phyloP scores from a whole-genome alignment of 1,140 invertebrate genomes.

The Teleopsis dalmanni region DNA sequence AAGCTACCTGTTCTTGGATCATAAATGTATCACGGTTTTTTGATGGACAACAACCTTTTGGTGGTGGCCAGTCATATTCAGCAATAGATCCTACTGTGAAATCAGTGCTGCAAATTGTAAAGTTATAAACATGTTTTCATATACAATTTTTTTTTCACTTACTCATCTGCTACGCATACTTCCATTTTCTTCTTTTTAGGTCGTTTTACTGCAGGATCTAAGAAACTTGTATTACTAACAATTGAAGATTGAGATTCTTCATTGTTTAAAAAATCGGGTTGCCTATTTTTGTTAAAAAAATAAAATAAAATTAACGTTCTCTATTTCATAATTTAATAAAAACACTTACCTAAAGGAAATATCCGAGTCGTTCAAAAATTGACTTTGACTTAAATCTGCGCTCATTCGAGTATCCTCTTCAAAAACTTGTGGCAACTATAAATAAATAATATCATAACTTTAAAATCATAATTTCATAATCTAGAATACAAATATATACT shows the following conservation, averaged over 20 bases:
- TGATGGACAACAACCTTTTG: constrained; percentile 50
- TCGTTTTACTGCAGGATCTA: constrained; percentile 38
- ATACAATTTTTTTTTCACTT: constrained; percentile 16
- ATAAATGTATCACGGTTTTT: constrained; percentile 67
- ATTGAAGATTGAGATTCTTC: constrained; percentile 74
- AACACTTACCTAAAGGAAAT: constrained; percentile 35
- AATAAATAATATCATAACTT: too few relatives aligned
- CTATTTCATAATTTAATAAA: constrained; percentile 36
- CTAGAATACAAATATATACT: too few relatives aligned
- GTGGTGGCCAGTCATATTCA: constrained; percentile 88
- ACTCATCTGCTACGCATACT: constrained; percentile 60
- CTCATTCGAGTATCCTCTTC: constrained; percentile 86
- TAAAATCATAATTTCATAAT: too few relatives aligned
- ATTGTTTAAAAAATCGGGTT: constrained; percentile 53
- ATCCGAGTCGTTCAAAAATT: constrained; percentile 41
- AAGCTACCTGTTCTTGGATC: constrained; percentile 80
- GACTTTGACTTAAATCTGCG: constrained; percentile 56
- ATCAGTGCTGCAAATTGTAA: constrained; percentile 46
- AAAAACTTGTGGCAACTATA: constrained; percentile 52
- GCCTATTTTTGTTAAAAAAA: constrained; percentile 11
- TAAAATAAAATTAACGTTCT: constrained; percentile 10
- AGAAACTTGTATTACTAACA: constrained; percentile 50
- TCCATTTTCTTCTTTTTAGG: constrained; percentile 64
- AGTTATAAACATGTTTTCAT: neutral
- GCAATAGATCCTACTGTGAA: constrained; percentile 80